Percentiles rank a stretch among this genome's conserved stretches.
Evolutionary conservation across 2,797 vertebrate species (phyloP).

Genomic region (Lindbergichthys nudifrons): DNA sequence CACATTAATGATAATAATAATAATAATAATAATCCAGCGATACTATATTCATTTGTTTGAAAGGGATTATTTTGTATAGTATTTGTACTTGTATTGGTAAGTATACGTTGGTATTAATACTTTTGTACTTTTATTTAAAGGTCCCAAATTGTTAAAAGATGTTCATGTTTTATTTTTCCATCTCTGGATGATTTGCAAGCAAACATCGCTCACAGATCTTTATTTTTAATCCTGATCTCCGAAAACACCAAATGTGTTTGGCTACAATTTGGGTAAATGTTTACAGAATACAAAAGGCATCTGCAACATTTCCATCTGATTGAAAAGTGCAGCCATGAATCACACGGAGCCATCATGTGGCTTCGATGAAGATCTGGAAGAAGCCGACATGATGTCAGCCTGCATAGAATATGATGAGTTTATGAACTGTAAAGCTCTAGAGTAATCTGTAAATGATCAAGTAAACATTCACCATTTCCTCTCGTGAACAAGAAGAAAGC

Average conservation of each 20-base stretch:
- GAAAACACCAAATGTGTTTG: not conserved
- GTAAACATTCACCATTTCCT: conserved; percentile 48
- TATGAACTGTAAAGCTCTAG: not conserved
- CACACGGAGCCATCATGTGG: no score
- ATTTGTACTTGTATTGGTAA: no score
- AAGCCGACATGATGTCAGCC: not conserved
- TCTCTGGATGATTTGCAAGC: not conserved
- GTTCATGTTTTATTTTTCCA: not conserved
- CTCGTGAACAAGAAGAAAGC: conserved; percentile 14
- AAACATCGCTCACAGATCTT: not conserved
- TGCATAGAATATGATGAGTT: not conserved
- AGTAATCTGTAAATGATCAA: conserved; percentile 1
- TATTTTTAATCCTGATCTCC: not conserved
- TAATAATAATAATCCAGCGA: no score
- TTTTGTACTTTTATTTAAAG: no score
- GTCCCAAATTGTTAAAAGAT: no score
- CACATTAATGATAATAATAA: no score
- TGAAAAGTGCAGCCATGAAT: no score
- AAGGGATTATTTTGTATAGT: no score
- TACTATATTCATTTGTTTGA: no score
- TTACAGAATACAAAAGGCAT: not conserved
- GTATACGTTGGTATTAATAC: no score
- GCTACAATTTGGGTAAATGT: not conserved
- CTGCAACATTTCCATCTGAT: not conserved
- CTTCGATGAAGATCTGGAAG: not conserved